Base-by-base conservation (phyloP, 1,140 invertebrate species). In the Procambarus clarkii region DNA sequence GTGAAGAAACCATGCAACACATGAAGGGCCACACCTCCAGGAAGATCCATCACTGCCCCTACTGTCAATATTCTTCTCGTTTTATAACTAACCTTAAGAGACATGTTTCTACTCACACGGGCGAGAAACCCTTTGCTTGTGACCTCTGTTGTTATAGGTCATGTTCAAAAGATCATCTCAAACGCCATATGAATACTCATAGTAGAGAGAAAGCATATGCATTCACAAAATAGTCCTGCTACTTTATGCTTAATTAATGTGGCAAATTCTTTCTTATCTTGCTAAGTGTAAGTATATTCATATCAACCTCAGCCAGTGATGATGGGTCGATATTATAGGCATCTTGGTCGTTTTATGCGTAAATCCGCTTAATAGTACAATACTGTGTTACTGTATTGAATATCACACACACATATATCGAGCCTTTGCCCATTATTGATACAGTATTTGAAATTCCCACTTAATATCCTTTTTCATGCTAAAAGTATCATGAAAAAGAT, bases 51-150 rank as follows among this genome's bases (percentile, higher is more conserved):
- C 79, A 89, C 45, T 89, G 87, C 24, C 79, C 87, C 46, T 89
- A 82, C 87, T 89, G 87, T 54, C 69, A 64, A 1, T 89, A 89
- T 79, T 46, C 44, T 34, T 83, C 60, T 46, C n/a, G 54, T 76
- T 82, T 81, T 58, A 82, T 58, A 24, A 82, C 60, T 46, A 81
- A 89, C 87, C 58, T 44, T 69, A 89, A 81, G 54, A 89, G 64
- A 82, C 87, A 89, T 82, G 87, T 89, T 71, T 46, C 44, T 24
- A 82, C 87, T 81, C 87, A 89, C 45, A 89, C 87, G 9, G 79
- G 80, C 13, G 87, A 89, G 79, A 81, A 82, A 60, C 87, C 87
- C 2, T 89, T 46, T 74, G 44, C 80, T 3, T 89, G 87, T 13
- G 34, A 79, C 50, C 79, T 81, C 44, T 89, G 87, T 48, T 50